These are phyloP conservation scores for Limnephilus marmoratus DNA, from an alignment of 2,888 invertebrate species.

Conservation along the genomic window DNA sequence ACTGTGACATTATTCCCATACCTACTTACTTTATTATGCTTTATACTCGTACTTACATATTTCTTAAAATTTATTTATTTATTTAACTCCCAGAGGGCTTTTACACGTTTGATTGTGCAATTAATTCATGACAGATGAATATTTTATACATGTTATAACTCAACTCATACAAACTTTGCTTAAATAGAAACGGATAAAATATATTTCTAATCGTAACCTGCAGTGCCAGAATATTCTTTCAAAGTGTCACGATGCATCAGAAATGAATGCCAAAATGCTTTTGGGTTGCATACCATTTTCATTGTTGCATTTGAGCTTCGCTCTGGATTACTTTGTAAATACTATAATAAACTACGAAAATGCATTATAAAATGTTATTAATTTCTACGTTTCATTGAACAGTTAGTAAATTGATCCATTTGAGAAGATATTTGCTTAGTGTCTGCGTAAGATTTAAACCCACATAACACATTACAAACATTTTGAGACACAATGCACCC, in stretches of 20 bases:
- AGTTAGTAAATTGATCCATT: not conserved
- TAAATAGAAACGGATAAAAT: no score
- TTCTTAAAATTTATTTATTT: no score
- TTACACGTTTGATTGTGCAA: no score
- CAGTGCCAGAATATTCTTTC: no score
- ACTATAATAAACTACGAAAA: not conserved
- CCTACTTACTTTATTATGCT: no score
- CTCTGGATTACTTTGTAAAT: not conserved
- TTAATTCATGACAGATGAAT: no score
- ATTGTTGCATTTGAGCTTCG: not conserved
- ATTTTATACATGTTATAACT: no score
- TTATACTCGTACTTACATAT: no score
- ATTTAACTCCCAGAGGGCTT: no score
- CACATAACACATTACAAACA: not conserved
- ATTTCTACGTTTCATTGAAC: not conserved
- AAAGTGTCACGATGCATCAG: not conserved
- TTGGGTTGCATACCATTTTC: not conserved
- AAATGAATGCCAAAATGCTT: not conserved
- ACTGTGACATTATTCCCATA: no score
- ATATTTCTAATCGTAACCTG: no score
- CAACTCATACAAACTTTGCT: no score
- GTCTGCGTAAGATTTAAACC: not conserved
- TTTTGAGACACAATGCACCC: not conserved
- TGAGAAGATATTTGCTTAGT: not conserved
- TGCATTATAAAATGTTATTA: not conserved